A percentile compares a stretch with the other conserved stretches of the same genome.
These are phyloP conservation scores for Microtus montanus DNA, from an alignment of 2,113 vertebrate species.

Conservation along the genomic window DNA sequence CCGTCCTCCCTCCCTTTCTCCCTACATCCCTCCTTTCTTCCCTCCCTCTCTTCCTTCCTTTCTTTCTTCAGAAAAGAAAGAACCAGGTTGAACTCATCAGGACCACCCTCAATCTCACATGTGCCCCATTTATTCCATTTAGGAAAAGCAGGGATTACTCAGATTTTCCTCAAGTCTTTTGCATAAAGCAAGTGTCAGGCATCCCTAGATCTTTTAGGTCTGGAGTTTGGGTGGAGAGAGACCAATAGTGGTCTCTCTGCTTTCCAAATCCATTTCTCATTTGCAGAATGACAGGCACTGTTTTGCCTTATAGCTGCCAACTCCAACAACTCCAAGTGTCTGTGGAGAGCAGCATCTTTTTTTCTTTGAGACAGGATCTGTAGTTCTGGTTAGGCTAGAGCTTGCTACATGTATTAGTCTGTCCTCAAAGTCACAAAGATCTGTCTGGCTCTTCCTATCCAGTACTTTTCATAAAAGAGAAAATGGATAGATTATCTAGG, in stretches of 20 bases:
- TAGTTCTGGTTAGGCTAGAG: too few species aligned
- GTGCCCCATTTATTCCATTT: neutral
- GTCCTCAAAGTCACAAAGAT: neutral
- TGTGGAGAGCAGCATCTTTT: neutral
- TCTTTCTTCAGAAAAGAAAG: neutral
- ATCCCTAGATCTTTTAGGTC: neutral
- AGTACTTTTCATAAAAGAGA: neutral
- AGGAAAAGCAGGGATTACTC: neutral
- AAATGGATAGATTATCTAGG: neutral
- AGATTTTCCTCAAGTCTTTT: neutral
- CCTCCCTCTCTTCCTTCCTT: neutral
- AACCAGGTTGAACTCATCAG: neutral
- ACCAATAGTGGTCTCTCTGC: neutral
- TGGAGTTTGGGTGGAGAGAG: rapidly evolving
- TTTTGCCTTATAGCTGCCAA: rapidly evolving
- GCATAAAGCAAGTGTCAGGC: neutral
- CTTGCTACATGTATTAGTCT: neutral
- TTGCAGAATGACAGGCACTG: neutral
- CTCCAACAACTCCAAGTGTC: neutral
- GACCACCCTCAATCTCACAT: neutral
- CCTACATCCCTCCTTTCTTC: neutral
- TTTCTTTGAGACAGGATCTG: neutral
- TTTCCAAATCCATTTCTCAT: neutral
- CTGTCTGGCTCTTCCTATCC: neutral
- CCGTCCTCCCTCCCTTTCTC: neutral